Evolutionary conservation across 2,888 invertebrate genomes (phyloP).

Genomic region (Branchellion lobata): DNA sequence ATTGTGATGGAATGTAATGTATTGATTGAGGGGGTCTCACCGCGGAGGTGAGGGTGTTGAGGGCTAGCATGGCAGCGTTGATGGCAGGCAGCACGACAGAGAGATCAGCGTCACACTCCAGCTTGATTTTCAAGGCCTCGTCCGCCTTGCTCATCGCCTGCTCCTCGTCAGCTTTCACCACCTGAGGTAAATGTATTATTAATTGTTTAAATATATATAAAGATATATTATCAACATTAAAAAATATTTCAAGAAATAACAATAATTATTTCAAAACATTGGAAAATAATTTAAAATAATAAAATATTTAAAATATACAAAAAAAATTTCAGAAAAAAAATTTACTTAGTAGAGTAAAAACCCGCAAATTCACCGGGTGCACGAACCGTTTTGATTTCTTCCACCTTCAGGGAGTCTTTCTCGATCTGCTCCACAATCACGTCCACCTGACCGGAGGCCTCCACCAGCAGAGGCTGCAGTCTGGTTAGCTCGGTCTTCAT

Average conservation of each 20-base stretch:
- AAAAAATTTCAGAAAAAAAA: too few relatives aligned
- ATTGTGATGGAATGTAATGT: too few relatives aligned
- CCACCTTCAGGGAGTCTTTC: constrained; percentile 74
- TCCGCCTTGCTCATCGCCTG: constrained; percentile 70
- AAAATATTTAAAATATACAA: background rate
- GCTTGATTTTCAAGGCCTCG: constrained; percentile 61
- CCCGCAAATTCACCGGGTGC: too few relatives aligned
- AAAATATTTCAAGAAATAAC: too few relatives aligned
- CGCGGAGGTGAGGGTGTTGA: constrained; percentile 60
- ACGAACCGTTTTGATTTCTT: constrained; percentile 66
- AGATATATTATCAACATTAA: too few relatives aligned
- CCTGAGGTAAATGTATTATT: constrained; percentile 60
- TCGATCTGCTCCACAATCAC: constrained; percentile 93
- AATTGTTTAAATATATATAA: too few relatives aligned
- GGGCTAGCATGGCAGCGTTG: constrained; percentile 60
- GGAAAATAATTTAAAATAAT: background rate
- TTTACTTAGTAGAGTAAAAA: too few relatives aligned
- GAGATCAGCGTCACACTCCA: constrained; percentile 62
- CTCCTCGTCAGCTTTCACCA: constrained; percentile 89
- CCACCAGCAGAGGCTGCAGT: constrained; percentile 82
- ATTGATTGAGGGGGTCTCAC: too few relatives aligned
- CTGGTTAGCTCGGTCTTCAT: constrained; percentile 87
- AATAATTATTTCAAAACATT: too few relatives aligned
- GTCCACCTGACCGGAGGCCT: constrained; percentile 82
- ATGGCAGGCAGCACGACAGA: constrained; percentile 62